phyloP scores from a whole-genome alignment of 2,797 vertebrate species.

The Micropoecilia bifurca region DNA sequence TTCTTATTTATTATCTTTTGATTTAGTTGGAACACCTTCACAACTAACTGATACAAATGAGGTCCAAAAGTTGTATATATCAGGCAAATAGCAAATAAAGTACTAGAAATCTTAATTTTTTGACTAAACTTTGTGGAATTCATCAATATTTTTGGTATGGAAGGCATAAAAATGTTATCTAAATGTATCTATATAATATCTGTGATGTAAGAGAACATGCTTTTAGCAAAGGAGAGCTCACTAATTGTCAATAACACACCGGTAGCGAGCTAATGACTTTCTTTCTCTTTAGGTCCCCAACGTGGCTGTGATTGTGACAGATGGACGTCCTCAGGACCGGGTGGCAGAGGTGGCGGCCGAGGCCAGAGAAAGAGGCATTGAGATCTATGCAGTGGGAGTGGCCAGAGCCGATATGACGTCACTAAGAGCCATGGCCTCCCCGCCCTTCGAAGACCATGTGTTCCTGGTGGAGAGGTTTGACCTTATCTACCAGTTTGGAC shows the following conservation, averaged over 20 bases:
- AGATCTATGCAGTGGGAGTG: conserved; percentile 95
- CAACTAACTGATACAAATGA: not conserved
- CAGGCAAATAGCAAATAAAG: not conserved
- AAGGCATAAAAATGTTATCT: not conserved
- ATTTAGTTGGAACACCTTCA: not conserved
- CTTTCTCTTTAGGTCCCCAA: conserved; percentile 78
- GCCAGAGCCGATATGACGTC: conserved; percentile 95
- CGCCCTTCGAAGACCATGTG: conserved; percentile 93
- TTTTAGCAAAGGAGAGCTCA: not conserved
- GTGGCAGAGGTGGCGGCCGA: conserved; percentile 92
- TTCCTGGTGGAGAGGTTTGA: conserved; percentile 97
- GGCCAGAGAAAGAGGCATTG: conserved; percentile 89
- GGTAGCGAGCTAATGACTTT: not conserved
- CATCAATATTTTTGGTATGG: not conserved
- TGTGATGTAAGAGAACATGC: not conserved
- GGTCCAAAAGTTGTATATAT: not conserved
- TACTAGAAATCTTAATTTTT: not conserved
- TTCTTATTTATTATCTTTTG: not conserved
- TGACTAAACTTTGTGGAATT: not conserved
- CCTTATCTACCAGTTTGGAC: conserved; percentile 93
- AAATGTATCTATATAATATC: not conserved
- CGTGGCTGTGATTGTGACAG: conserved; percentile 91
- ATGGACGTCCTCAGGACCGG: conserved; percentile 95
- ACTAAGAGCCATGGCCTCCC: conserved; percentile 93
- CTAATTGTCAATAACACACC: not conserved